Base-by-base conservation (phyloP, 2,888 invertebrate genomes). In the Polymixis lichenea region DNA sequence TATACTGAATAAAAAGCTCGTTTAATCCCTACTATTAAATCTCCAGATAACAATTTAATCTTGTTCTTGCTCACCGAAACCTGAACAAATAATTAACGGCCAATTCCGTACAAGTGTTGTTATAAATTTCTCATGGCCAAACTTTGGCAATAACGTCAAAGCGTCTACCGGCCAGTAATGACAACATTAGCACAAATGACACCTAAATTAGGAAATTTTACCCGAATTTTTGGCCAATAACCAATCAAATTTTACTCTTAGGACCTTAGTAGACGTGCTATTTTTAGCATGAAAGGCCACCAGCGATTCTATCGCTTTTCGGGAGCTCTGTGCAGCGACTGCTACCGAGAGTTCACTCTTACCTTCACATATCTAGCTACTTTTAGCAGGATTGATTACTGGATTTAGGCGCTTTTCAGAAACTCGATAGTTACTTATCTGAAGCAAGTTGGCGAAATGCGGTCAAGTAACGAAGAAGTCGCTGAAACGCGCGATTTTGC, bases 111-210 rank as follows among this genome's bases (percentile, higher is more conserved):
- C 79, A 82, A 86, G 78, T 83, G 84, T 78, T 86, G 77, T 81
- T 83, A 81, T 83, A 87, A 87, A 82, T 85, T 86, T 76, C 73
- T 82, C 83, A 82, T 83, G 66, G 68, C 80, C 71, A 25, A 89
- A 89, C 84, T 90, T 89, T 81, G 75, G 79, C 78, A 84, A 88
- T 87, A 84, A 86, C 75, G 67, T 68, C 78, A 69, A 73, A 80
- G 73, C 86, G 82, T 84, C 86, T 86, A 86, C 87, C 83, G 86
- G 84, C 71, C 84, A 82, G 89, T 93, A 93, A 93, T 91, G 92
- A 91, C 90, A 88, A 90, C 91, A 93, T 94, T 92, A 92, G 88
- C 90, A 88, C 84, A 91, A 93, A 93, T 92, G 93, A 92, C 92
- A 89, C 61, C 90, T 84, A 93, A 94, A 94, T 94, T 93, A 90